phyloP scores from a whole-genome alignment of 2,113 vertebrate genomes.

The Stegastes partitus region DNA sequence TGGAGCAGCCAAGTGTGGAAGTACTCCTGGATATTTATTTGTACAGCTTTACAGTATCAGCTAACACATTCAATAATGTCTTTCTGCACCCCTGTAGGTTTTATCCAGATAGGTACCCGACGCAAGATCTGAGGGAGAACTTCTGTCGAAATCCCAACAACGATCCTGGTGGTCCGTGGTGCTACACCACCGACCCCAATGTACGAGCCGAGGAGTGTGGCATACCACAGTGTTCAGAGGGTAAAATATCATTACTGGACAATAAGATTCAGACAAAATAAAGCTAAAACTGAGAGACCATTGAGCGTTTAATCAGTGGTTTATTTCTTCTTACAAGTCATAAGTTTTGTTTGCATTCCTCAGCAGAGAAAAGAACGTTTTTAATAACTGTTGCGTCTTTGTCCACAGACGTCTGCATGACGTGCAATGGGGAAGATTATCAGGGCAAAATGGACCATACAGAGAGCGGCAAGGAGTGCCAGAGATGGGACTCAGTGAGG shows the following conservation, averaged over 20 bases:
- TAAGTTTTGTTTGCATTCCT: background rate
- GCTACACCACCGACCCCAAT: slow-evolving; percentile 94
- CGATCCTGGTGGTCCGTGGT: slow-evolving; percentile 95
- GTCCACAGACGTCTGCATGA: slow-evolving; percentile 91
- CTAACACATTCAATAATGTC: slow-evolving; percentile 48
- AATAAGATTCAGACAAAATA: slow-evolving; percentile 6
- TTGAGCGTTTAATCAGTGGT: slow-evolving; percentile 1
- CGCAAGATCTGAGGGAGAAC: slow-evolving; percentile 94
- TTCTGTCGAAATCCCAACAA: slow-evolving; percentile 96
- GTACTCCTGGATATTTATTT: slow-evolving; percentile 67
- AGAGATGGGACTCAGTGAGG: slow-evolving; percentile 93
- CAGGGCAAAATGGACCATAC: slow-evolving; percentile 94
- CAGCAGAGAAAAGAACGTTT: background rate
- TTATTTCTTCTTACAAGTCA: slow-evolving; percentile 10
- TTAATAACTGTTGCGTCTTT: slow-evolving; percentile 39
- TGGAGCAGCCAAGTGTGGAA: slow-evolving; percentile 53
- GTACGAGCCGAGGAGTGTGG: slow-evolving; percentile 92
- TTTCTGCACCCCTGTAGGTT: slow-evolving; percentile 65
- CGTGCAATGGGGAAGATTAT: slow-evolving; percentile 94
- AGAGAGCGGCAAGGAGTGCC: slow-evolving; percentile 92
- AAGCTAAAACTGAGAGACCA: background rate
- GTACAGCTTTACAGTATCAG: slow-evolving; percentile 57
- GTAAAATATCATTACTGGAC: slow-evolving; percentile 74
- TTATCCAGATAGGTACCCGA: slow-evolving; percentile 88
- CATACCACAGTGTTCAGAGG: slow-evolving; percentile 93